A percentile compares a stretch with the other conserved stretches of the same genome.
phyloP scores from a whole-genome alignment of 2,888 invertebrate genomes.

The Epistrophe eligans region DNA sequence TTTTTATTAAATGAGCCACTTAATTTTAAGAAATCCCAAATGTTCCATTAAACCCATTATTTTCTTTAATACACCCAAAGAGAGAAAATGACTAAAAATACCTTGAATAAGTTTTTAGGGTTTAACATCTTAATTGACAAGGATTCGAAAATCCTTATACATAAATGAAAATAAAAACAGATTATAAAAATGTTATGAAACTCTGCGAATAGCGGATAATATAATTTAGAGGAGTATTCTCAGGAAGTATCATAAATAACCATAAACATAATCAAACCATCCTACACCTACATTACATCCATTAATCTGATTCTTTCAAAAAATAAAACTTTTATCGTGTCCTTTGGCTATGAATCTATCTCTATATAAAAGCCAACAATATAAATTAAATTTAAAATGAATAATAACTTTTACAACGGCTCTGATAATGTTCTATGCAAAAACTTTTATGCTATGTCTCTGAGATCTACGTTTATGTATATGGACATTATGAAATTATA shows the following conservation, averaged over 20 bases:
- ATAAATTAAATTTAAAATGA: constrained; percentile 56
- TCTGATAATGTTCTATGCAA: constrained; percentile 4
- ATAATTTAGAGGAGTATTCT: not conserved
- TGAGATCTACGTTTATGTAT: not conserved
- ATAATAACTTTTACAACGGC: constrained; percentile 19
- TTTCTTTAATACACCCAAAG: not conserved
- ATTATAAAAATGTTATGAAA: constrained; percentile 44
- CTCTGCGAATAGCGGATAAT: not conserved
- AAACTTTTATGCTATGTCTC: not conserved
- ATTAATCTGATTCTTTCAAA: constrained; percentile 47
- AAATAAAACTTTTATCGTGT: constrained; percentile 18
- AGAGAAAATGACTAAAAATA: not conserved
- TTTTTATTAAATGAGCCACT: constrained; percentile 26
- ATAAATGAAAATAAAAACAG: constrained; percentile 15
- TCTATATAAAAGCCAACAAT: not conserved
- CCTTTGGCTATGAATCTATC: constrained; percentile 19
- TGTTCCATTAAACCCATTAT: constrained; percentile 7
- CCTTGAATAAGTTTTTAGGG: no score
- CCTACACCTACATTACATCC: constrained; percentile 10
- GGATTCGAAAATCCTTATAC: not conserved
- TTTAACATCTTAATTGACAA: not conserved
- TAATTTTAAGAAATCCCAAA: constrained; percentile 1
- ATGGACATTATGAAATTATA: not conserved
- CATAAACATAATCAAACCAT: constrained; percentile 46
- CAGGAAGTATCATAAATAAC: constrained; percentile 25